phyloP scores from a whole-genome alignment of 2,797 vertebrate genomes.

The Ceryle rudis region DNA sequence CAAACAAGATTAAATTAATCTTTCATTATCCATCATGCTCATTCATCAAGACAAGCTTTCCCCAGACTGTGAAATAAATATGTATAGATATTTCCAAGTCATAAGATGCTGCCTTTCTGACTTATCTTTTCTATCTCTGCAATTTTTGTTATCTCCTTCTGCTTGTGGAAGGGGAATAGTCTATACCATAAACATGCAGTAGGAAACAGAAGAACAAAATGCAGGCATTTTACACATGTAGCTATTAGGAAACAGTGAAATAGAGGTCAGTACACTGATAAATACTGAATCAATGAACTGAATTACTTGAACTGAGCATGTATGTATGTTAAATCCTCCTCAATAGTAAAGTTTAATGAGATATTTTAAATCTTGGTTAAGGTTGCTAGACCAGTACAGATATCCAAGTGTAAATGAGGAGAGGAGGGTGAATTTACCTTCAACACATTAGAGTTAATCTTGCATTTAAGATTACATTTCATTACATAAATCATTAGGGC shows the following conservation, averaged over 20 bases:
- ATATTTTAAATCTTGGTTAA: neutral
- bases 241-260: fast-evolving
- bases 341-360: neutral
- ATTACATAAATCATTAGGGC: neutral
- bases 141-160: neutral
- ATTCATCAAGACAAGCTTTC: neutral
- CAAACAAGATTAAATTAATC: neutral
- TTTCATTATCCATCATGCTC: neutral
- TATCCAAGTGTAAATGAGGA: neutral
- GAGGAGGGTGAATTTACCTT: neutral
- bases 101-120: neutral
- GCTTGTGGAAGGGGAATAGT: neutral
- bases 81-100: neutral
- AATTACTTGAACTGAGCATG: neutral
- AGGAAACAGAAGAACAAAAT: neutral
- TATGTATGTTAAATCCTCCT: neutral
- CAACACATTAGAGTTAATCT: neutral
- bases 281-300: neutral
- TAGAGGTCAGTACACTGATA: neutral
- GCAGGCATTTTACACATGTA: neutral
- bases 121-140: neutral
- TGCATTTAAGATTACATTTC: neutral
- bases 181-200: neutral
- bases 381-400: neutral
- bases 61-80: neutral